Base-by-base conservation (phyloP, 2,888 invertebrate genomes). In the Argyra leucocephala region DNA sequence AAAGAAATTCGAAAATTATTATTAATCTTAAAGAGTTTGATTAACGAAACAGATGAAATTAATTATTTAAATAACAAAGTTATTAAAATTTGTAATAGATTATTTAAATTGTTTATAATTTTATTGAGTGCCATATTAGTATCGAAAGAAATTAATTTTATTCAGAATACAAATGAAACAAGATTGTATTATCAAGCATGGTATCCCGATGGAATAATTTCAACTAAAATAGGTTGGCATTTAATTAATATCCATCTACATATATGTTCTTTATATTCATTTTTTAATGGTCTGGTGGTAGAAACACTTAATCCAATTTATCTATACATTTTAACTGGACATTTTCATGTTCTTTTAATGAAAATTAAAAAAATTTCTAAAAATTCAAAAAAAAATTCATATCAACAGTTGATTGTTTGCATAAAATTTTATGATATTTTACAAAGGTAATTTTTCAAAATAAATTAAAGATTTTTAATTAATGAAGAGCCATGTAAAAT, bases 391-490 rank as follows among this genome's bases (percentile, higher is more conserved):
- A 63, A 66, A 26, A 60, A 26, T 15, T 26, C 21, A 65, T 71
- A 73, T 5, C 59, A 58, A 0, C 67, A 74, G 21, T 66, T 76
- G 9, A 69, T 71, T 18, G 67, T 61, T 0, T 75, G 75, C 58
- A 71, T 76, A 5, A 67, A 67, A 1, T 74, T 75, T 67, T 74
- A 75, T 60, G 69, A 73, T 24, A 62, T 63, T 1, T 62, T 76
- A 18, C 65, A 71, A 18, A 67, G 69, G 73, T 73, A 59, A 64
- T 10, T 60, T 4, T 24, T 6, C 4, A 24, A 60, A 24, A 24
- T 6, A 18, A 58, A 21, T 7, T 7, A 21, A 21, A 58, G 21
- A 58, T 7, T 4, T 7, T 3, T 58, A 22, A 3, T 58, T 21
- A 6, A 6, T 22, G 4, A 58, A 21, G 7, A 37, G 5, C 3